Evolutionary conservation across 1,140 invertebrate species (phyloP).

Genomic region (Ectropis grisescens): DNA sequence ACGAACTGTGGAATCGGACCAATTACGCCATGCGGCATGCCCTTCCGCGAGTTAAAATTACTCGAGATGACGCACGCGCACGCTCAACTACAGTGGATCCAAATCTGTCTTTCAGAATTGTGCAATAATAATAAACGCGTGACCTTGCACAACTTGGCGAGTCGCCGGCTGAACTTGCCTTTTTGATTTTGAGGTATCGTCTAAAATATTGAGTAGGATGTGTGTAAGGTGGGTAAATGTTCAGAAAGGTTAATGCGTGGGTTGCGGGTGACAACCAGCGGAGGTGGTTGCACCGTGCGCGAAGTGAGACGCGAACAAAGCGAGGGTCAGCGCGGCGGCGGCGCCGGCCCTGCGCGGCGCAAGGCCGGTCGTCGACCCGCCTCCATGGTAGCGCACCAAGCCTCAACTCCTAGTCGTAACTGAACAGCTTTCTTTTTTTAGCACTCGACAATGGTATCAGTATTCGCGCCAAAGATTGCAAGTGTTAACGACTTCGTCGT

Average conservation of each 20-base stretch:
- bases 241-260: too few species aligned
- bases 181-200: too few species aligned
- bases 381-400: constrained; percentile 26
- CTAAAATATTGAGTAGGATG: too few species aligned
- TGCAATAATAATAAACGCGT: constrained; percentile 52
- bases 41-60: constrained; percentile 61
- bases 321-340: constrained; percentile 41
- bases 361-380: constrained; percentile 61
- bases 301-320: constrained; percentile 35
- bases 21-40: constrained; percentile 35
- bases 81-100: constrained; percentile 44
- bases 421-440: constrained; percentile 19
- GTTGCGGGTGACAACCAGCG: too few species aligned
- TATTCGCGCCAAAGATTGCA: too few species aligned
- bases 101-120: constrained; percentile 50
- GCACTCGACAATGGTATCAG: constrained; percentile 5
- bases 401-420: too few species aligned
- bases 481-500: too few species aligned
- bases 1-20: constrained; percentile 34
- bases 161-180: constrained; percentile 21
- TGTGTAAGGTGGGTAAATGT: too few species aligned
- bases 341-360: constrained; percentile 44
- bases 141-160: constrained; percentile 58
- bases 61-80: constrained; percentile 51
- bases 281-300: constrained; percentile 13